phyloP scores from a whole-genome alignment of 1,140 invertebrate genomes.

The Micrasema longulum region DNA sequence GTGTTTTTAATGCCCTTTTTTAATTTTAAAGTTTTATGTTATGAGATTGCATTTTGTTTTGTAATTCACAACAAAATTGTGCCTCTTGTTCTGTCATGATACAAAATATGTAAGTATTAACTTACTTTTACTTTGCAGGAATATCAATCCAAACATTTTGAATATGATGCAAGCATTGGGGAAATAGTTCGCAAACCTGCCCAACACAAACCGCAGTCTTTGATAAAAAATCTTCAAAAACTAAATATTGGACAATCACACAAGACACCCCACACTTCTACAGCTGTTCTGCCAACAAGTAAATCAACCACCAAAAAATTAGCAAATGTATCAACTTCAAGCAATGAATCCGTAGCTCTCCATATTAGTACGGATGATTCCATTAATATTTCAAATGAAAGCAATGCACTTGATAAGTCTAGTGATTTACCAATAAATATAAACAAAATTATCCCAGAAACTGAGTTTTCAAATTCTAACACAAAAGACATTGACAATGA shows the following conservation, averaged over 20 bases:
- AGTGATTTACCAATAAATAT: neutral
- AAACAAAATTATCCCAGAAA: conserved; percentile 2
- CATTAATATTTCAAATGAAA: too few relatives aligned
- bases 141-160: conserved; percentile 43
- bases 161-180: conserved; percentile 43
- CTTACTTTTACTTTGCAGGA: conserved; percentile 39
- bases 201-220: conserved; percentile 29
- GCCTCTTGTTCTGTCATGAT: too few relatives aligned
- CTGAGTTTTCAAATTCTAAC: neutral
- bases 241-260: conserved; percentile 31
- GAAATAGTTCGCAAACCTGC: conserved; percentile 35
- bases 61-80: too few relatives aligned
- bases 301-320: conserved; percentile 17
- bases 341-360: conserved; percentile 38
- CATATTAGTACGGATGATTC: conserved; percentile 45
- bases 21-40: too few relatives aligned
- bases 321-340: conserved; percentile 16
- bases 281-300: neutral
- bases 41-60: too few relatives aligned
- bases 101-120: too few relatives aligned
- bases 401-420: too few relatives aligned
- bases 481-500: conserved; percentile 2
- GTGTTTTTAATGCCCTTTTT: too few relatives aligned
- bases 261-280: neutral
- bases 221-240: conserved; percentile 34